Evolutionary conservation across 2,888 invertebrate species (phyloP).

Genomic region (Muscina levida): DNA sequence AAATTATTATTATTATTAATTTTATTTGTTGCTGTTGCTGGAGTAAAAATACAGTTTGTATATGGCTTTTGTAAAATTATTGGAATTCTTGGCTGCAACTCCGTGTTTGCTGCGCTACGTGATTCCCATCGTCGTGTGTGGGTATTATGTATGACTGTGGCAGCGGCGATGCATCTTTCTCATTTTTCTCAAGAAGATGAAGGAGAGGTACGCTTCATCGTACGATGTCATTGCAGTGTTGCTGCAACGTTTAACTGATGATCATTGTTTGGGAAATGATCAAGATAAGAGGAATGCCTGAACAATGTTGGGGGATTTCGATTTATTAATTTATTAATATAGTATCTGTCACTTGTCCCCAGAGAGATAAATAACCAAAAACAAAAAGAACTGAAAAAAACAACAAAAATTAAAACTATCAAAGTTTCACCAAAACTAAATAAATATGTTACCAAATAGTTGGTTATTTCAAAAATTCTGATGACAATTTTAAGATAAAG

Average conservation of each 20-base stretch:
- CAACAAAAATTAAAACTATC: no score
- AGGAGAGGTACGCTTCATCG: not conserved
- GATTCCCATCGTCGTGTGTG: slow-evolving; percentile 51
- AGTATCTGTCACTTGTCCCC: slow-evolving; percentile 24
- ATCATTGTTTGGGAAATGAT: slow-evolving; percentile 24
- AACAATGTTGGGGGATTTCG: slow-evolving; percentile 10
- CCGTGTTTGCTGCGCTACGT: no score
- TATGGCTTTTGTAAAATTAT: slow-evolving; percentile 52
- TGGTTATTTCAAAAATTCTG: not conserved
- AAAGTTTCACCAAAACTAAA: not conserved
- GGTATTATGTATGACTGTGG: slow-evolving; percentile 38
- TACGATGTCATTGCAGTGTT: not conserved
- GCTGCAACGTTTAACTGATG: slow-evolving; percentile 8
- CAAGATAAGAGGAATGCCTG: slow-evolving; percentile 17
- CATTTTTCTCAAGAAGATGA: not conserved
- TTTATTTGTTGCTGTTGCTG: slow-evolving; percentile 29
- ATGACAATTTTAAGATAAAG: not conserved
- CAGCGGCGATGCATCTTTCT: slow-evolving; percentile 20
- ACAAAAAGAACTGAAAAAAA: no score
- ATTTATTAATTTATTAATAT: slow-evolving; percentile 34
- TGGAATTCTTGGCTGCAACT: slow-evolving; percentile 50
- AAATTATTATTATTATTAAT: slow-evolving; percentile 38
- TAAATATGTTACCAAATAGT: slow-evolving; percentile 2
- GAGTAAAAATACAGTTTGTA: not conserved
- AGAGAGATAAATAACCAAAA: not conserved